A percentile compares a stretch with the other conserved stretches of the same genome.
phyloP scores from a whole-genome alignment of 2,888 invertebrate species.

The Exocentrus adspersus region DNA sequence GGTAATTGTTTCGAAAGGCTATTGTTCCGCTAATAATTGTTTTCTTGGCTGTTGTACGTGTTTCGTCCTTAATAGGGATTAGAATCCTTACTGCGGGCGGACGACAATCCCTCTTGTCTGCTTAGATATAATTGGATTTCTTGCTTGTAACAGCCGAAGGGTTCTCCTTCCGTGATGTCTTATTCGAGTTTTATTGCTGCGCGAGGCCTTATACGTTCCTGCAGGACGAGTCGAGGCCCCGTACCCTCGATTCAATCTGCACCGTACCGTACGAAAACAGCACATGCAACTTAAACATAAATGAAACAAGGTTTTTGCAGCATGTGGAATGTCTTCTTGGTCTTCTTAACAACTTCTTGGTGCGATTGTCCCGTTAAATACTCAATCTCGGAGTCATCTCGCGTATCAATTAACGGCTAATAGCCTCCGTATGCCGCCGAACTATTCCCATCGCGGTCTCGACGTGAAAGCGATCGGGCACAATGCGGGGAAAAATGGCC shows the following conservation, averaged over 20 bases:
- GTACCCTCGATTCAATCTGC: too few relatives aligned
- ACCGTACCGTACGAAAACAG: too few relatives aligned
- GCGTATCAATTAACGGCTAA: not conserved
- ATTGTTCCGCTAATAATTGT: conserved; percentile 2
- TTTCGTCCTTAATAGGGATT: conserved; percentile 21
- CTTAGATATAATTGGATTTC: conserved; percentile 31
- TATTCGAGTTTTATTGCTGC: too few relatives aligned
- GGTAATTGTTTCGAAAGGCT: conserved; percentile 13
- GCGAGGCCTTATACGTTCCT: too few relatives aligned
- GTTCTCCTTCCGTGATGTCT: not conserved
- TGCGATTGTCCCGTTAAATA: too few relatives aligned
- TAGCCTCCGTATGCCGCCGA: not conserved
- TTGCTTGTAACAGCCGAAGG: not conserved
- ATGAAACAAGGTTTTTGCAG: too few relatives aligned
- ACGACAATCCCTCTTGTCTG: conserved; percentile 21
- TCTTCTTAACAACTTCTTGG: too few relatives aligned
- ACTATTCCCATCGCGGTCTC: not conserved
- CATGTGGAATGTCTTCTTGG: too few relatives aligned
- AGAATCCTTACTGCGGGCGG: conserved; percentile 28
- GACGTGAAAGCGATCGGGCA: not conserved
- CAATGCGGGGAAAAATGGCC: not conserved
- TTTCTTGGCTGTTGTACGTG: conserved; percentile 6
- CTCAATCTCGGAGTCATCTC: too few relatives aligned
- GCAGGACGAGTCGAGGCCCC: too few relatives aligned
- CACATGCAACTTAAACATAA: too few relatives aligned